A percentile compares a stretch with the other conserved stretches of the same genome.
Conservation (phyloP, 2,888 invertebrate genomes). For the Nemotelus nigrinus region DNA sequence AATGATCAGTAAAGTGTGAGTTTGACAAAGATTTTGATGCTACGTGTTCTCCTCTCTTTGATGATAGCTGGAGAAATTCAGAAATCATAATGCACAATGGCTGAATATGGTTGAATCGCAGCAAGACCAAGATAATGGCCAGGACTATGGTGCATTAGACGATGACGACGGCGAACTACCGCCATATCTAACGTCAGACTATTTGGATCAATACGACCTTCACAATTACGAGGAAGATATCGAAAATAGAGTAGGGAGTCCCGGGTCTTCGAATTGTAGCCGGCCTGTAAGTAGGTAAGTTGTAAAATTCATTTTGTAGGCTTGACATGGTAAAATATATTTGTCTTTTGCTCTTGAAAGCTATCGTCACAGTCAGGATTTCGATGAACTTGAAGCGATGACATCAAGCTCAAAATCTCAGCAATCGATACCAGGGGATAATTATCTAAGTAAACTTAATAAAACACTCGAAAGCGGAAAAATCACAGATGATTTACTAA, state of each 20-base stretch:
- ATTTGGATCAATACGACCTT: constrained; percentile 70
- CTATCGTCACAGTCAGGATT: constrained; percentile 67
- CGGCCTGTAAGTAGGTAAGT: constrained; percentile 67
- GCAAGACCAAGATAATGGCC: constrained; percentile 66
- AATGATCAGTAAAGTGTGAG: too few relatives aligned
- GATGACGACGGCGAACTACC: constrained; percentile 74
- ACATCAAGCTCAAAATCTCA: constrained; percentile 63
- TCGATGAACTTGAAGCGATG: constrained; percentile 67
- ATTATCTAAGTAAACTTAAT: constrained; percentile 57
- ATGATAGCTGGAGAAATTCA: constrained; percentile 83
- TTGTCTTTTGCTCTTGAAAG: constrained; percentile 55
- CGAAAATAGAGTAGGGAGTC: constrained; percentile 58
- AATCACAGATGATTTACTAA: constrained; percentile 58
- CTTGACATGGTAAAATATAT: constrained; percentile 15
- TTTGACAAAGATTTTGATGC: too few relatives aligned
- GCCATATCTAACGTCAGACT: constrained; percentile 80
- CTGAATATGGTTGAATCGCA: constrained; percentile 91
- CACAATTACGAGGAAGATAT: constrained; percentile 65
- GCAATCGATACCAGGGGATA: constrained; percentile 58
- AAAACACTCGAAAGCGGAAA: constrained; percentile 60
- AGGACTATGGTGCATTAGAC: constrained; percentile 63
- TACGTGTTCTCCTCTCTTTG: neutral
- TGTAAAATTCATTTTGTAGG: constrained; percentile 12
- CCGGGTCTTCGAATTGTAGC: constrained; percentile 63
- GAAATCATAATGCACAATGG: constrained; percentile 99